A percentile compares a stretch with the other conserved stretches of the same genome.
Evolutionary conservation across 1,140 invertebrate genomes (phyloP).

Genomic region (Coptotermes formosanus): DNA sequence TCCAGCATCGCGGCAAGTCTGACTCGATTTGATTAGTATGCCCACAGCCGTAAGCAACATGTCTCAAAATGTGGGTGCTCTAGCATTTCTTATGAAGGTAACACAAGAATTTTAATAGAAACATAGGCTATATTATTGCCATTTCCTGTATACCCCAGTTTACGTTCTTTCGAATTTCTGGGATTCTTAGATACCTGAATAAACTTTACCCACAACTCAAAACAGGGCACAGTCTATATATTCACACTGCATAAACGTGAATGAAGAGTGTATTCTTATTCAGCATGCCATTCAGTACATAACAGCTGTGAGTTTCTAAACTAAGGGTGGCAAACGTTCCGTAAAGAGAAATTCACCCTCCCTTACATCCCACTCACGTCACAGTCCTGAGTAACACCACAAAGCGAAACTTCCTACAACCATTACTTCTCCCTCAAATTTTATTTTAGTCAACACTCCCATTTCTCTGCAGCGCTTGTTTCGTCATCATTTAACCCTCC

Average conservation of each 20-base stretch:
- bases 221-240: too few species aligned
- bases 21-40: too few species aligned
- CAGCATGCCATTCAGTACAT: neutral
- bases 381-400: neutral
- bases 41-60: too few species aligned
- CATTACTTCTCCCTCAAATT: neutral
- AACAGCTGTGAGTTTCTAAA: neutral
- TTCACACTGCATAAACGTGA: neutral
- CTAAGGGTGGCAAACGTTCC: neutral
- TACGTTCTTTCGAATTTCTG: too few species aligned
- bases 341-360: neutral
- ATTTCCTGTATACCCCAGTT: too few species aligned
- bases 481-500: neutral
- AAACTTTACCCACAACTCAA: too few species aligned
- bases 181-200: too few species aligned
- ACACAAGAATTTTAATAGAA: too few species aligned
- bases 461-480: neutral
- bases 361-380: neutral
- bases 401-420: neutral
- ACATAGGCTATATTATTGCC: too few species aligned
- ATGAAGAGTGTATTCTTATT: neutral
- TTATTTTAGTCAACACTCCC: neutral
- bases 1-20: too few species aligned
- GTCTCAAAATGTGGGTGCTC: too few species aligned
- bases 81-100: too few species aligned